Base-by-base conservation (phyloP, 2,113 vertebrate genomes). In the Brienomyrus brachyistius region DNA sequence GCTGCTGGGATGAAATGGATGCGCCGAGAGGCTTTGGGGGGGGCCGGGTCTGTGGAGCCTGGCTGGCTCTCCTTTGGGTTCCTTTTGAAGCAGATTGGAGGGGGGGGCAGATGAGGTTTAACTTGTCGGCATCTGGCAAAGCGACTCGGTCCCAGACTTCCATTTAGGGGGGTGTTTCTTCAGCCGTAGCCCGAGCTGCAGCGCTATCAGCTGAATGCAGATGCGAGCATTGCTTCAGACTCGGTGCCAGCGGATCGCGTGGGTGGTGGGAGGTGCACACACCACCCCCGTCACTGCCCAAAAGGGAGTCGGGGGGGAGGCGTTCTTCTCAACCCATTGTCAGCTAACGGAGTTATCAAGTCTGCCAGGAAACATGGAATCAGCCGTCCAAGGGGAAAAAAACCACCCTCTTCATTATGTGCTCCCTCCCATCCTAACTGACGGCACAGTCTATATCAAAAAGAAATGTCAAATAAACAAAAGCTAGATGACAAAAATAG, bases 151-250 rank as follows among this genome's bases (percentile, higher is more conserved):
- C 91, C 80, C 91, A 91, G 94, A 93, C 93, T 93, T 94, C 92
- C 95, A 94, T 95, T 95, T 93, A 93, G 91, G 93, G 92, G 90
- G 91, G 90, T 91, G n/a, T 83, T 47, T 91, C 92, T 95, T 95
- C 93, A 94, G 94, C 92, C 92, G 92, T 88, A 91, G 83, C 27
- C 4, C 31, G 0, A 43, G 7, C 35, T 23, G 66, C 92, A 91
- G 90, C 74, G 91, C 94, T 94, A 94, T 93, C 93, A 84, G 93
- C 92, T 94, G 94, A 94, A 95, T 94, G 93, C 94, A 95, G 94
- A 94, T 93, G 95, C 94, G 93, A 93, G 93, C 92, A 89, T 90
- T 89, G 91, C 92, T 87, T 90, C 90, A 88, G 89, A 85, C 91
- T 91, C 83, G 89, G 90, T 90, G 91, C n/a, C 80, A 23, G 35